A percentile compares a stretch with the other conserved stretches of the same genome.
phyloP scores from a whole-genome alignment of 1,140 invertebrate genomes.

The Hypsibius dujardini region DNA sequence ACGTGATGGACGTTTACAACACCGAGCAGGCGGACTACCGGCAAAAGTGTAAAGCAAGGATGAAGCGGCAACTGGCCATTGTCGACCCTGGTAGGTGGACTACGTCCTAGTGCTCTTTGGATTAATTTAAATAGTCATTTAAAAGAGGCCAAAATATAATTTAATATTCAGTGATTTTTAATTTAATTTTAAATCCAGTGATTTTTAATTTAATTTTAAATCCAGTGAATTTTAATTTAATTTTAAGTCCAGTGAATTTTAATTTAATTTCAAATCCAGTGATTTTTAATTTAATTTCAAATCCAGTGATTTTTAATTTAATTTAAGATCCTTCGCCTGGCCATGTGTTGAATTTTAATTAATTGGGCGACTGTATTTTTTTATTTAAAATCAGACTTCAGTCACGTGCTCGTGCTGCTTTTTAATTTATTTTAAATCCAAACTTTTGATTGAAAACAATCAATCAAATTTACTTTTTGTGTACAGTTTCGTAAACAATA shows the following conservation, averaged over 20 bases:
- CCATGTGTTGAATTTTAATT: no score
- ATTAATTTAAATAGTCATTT: neutral
- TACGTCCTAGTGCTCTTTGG: neutral
- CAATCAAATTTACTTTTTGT: neutral
- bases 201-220: no score
- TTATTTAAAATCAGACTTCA: neutral
- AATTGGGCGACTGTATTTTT: no score
- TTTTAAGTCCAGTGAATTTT: no score
- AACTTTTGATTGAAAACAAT: no score
- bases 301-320: no score
- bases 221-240: no score
- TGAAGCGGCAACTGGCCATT: constrained; percentile 46
- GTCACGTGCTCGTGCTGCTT: neutral
- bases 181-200: no score
- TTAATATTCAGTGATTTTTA: no score
- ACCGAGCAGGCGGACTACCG: constrained; percentile 45
- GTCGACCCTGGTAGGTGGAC: neutral
- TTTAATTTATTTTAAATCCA: neutral
- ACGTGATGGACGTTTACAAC: constrained; percentile 48
- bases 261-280: neutral
- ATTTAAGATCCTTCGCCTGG: no score
- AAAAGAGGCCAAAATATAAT: no score
- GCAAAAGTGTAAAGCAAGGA: constrained; percentile 44
- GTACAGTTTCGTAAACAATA: neutral
- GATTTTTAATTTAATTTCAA: neutral